phyloP scores from a whole-genome alignment of 2,113 vertebrate genomes.

The Aphelocoma coerulescens region DNA sequence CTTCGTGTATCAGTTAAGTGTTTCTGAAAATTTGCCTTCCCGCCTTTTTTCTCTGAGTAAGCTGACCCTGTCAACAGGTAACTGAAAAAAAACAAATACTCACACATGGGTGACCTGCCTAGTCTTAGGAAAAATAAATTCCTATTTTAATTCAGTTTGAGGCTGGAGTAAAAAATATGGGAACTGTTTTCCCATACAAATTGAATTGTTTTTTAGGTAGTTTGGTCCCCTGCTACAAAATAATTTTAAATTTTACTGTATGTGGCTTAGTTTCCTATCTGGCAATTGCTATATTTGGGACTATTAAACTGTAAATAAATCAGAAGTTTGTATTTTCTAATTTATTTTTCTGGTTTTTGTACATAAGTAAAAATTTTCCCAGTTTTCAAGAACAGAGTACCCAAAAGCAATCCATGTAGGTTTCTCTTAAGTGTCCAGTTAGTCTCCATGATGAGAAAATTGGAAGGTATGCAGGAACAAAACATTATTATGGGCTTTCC shows the following conservation, averaged over 20 bases:
- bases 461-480: not conserved
- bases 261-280: not conserved
- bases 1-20: rapidly evolving
- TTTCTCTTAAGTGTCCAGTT: not conserved
- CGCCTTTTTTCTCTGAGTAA: not conserved
- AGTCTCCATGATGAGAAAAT: not conserved
- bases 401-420: not conserved
- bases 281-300: not conserved
- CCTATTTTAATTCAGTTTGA: not conserved
- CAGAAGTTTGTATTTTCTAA: not conserved
- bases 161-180: not conserved
- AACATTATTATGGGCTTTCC: not conserved
- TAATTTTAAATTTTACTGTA: not conserved
- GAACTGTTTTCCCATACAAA: not conserved
- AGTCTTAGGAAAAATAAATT: not conserved
- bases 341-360: not conserved
- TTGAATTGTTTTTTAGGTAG: not conserved
- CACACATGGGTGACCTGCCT: not conserved
- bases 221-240: not conserved
- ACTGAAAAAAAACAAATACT: not conserved
- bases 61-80: not conserved
- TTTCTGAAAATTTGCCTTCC: not conserved
- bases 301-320: not conserved
- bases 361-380: not conserved
- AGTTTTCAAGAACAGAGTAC: not conserved